phyloP scores from a whole-genome alignment of 2,113 vertebrate species.

The Rhinopithecus roxellana region DNA sequence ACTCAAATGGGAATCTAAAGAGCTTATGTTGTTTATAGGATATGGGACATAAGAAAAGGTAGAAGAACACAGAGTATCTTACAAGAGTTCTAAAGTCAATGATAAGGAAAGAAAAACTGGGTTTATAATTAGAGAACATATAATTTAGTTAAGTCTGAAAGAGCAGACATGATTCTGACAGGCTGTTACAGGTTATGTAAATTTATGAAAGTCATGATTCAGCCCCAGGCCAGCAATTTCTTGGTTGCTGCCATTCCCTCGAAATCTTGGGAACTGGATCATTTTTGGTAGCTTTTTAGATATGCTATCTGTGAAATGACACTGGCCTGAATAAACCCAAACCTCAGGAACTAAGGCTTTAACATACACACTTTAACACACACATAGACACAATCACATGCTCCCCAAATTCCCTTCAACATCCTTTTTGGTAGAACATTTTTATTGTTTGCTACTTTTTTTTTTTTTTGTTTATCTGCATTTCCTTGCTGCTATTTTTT shows the following conservation, averaged over 20 bases:
- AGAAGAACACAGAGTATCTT: not conserved
- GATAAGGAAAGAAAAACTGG: conserved; percentile 35
- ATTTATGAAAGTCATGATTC: not conserved
- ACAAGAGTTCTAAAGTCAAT: conserved; percentile 33
- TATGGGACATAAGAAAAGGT: not conserved
- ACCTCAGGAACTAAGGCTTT: not conserved
- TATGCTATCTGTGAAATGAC: not conserved
- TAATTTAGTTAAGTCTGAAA: conserved; percentile 23
- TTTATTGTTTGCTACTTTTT: not conserved
- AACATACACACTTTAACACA: not conserved
- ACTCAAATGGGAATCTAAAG: not conserved
- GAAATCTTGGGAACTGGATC: not conserved
- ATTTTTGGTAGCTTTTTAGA: not conserved
- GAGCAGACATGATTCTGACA: not conserved
- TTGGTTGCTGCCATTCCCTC: not conserved
- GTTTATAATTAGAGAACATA: conserved; percentile 13
- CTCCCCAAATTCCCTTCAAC: too few species aligned
- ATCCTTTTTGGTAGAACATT: not conserved
- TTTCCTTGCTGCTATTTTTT: too few species aligned
- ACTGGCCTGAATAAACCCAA: not conserved
- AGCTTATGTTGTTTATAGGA: not conserved
- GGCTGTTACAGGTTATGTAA: not conserved
- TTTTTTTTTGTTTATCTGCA: too few species aligned
- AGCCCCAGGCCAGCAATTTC: not conserved
- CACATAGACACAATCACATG: not conserved